Percentiles rank a stretch among this genome's conserved stretches.
Conservation (phyloP, 2,797 vertebrate species). For the Telmatherina bonti region DNA sequence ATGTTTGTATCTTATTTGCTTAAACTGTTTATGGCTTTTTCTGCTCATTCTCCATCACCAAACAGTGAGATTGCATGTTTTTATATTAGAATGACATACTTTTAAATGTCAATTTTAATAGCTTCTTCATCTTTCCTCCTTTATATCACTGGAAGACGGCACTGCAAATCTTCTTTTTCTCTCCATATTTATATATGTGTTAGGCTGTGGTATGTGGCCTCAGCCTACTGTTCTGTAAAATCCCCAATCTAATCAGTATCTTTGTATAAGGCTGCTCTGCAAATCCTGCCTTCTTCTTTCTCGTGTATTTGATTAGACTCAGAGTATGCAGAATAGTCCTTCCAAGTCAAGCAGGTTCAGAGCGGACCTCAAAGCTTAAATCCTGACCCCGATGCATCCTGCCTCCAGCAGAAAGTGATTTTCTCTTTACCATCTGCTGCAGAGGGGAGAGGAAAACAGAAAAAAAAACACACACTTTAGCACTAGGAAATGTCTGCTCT, state of each 20-base stretch:
- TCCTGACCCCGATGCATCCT: constrained; percentile 69
- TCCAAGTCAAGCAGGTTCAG: constrained; percentile 67
- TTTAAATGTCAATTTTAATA: constrained; percentile 33
- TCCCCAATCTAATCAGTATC: constrained; percentile 68
- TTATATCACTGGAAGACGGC: constrained; percentile 1
- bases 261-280: constrained; percentile 66
- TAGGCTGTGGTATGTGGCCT: constrained; percentile 22
- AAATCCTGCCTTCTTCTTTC: constrained; percentile 62
- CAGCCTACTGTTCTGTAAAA: constrained; percentile 60
- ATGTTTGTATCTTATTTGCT: constrained; percentile 18
- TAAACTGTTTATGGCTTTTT: constrained; percentile 24
- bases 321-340: constrained; percentile 62
- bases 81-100: constrained; percentile 20
- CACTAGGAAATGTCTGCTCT: constrained; percentile 58
- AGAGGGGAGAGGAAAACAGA: constrained; percentile 18
- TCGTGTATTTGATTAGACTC: constrained; percentile 72
- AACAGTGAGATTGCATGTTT: constrained; percentile 11
- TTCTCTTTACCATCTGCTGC: constrained; percentile 78
- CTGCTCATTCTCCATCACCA: constrained; percentile 37
- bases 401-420: constrained; percentile 72
- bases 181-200: constrained; percentile 22
- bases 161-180: constrained; percentile 24
- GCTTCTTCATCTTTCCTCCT: constrained; percentile 8
- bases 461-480: constrained; percentile 34
- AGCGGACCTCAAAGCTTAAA: constrained; percentile 75